A percentile compares a stretch with the other conserved stretches of the same genome.
Evolutionary conservation across 30 jellyfish, hydroid and myxozoan species (phyloP).

Genomic region (Nemopilema nomurai): DNA sequence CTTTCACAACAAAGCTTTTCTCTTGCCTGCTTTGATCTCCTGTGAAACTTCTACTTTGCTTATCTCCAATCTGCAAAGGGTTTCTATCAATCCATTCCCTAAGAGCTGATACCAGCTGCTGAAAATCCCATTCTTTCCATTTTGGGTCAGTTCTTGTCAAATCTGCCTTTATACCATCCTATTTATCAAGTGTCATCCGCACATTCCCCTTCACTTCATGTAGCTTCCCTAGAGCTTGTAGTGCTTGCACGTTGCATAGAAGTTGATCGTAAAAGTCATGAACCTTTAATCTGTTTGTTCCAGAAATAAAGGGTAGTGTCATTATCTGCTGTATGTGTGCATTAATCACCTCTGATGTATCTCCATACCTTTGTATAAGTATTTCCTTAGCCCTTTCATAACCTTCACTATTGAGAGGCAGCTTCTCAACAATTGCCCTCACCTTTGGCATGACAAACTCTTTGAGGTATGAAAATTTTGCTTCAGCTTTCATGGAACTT

Average conservation of each 20-base stretch:
- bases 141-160: conserved; percentile 39
- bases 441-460: conserved; percentile 51
- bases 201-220: conserved; percentile 52
- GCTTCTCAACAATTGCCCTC: conserved; percentile 33
- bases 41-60: conserved; percentile 6
- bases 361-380: conserved; percentile 42
- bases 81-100: conserved; percentile 59
- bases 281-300: conserved; percentile 27
- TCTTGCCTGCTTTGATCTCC: conserved; percentile 36
- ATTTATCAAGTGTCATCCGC: conserved; percentile 64
- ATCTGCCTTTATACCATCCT: conserved; percentile 55
- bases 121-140: conserved; percentile 70
- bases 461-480: conserved; percentile 60
- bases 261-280: conserved; percentile 69
- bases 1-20: conserved; percentile 35
- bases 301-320: conserved; percentile 43
- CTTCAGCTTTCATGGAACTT: conserved; percentile 21
- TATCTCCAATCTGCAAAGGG: conserved; percentile 37
- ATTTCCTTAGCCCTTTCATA: conserved; percentile 56
- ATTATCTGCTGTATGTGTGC: conserved; percentile 65
- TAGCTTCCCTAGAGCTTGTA: conserved; percentile 59
- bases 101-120: conserved; percentile 49
- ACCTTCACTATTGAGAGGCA: conserved; percentile 52
- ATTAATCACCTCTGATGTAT: conserved; percentile 48
- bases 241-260: conserved; percentile 60